These are phyloP conservation scores for Tethya wilhelma DNA, from an alignment of 37 sponge, comb jelly and placozoan species.

Conservation along the genomic window DNA sequence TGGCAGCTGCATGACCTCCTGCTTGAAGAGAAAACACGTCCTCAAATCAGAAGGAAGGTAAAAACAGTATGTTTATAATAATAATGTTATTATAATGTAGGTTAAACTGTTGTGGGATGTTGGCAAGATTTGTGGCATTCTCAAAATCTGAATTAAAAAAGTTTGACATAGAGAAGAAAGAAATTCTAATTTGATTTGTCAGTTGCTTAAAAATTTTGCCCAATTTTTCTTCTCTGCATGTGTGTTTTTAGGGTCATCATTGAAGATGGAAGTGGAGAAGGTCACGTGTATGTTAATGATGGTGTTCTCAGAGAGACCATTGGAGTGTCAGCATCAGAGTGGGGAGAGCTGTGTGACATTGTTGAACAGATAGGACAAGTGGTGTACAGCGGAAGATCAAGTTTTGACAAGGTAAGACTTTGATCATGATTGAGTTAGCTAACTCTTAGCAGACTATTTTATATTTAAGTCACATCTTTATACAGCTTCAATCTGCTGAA, in stretches of 20 bases:
- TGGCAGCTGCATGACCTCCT: slow-evolving; percentile 21
- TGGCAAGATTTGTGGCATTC: too few relatives aligned
- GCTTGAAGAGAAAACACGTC: slow-evolving; percentile 13
- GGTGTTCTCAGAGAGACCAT: slow-evolving; percentile 11
- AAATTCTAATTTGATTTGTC: too few relatives aligned
- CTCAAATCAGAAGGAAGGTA: slow-evolving; percentile 43
- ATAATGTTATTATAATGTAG: background rate
- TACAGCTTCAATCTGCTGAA: background rate
- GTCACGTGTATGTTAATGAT: slow-evolving; percentile 25
- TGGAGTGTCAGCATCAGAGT: slow-evolving; percentile 16
- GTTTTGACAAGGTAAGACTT: background rate
- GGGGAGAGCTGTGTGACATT: slow-evolving; percentile 37
- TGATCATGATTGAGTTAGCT: background rate
- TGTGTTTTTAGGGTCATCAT: slow-evolving; percentile 24
- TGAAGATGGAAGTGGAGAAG: slow-evolving; percentile 61
- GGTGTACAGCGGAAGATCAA: slow-evolving; percentile 7
- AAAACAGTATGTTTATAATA: too few relatives aligned
- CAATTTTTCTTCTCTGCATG: background rate
- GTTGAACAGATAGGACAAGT: slow-evolving; percentile 25
- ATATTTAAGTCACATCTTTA: background rate
- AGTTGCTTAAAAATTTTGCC: background rate
- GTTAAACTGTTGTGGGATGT: too few relatives aligned
- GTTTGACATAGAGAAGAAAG: too few relatives aligned
- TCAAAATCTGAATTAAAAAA: too few relatives aligned
- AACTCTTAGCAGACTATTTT: background rate